These are phyloP conservation scores for Lacanobia oleracea DNA, from an alignment of 2,888 invertebrate species.

Conservation along the genomic window DNA sequence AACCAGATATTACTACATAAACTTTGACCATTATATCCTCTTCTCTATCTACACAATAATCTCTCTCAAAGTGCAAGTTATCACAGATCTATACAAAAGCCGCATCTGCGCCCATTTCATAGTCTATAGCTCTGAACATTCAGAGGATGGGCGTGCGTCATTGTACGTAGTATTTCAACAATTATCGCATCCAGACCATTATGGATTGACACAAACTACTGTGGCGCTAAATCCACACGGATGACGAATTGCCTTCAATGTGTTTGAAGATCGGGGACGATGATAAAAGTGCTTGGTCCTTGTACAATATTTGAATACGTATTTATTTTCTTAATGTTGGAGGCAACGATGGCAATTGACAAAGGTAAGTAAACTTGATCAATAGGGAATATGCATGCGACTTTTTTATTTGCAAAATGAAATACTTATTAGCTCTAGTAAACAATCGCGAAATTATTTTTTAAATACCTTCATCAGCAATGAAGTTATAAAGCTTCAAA, in stretches of 20 bases:
- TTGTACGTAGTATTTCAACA: constrained; percentile 85
- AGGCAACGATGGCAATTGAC: not conserved
- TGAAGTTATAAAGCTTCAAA: no score
- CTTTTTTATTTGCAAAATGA: no score
- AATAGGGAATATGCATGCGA: no score
- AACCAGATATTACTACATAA: not conserved
- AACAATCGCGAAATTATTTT: no score
- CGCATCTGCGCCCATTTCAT: constrained; percentile 46
- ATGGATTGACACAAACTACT: constrained; percentile 76
- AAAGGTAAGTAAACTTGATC: not conserved
- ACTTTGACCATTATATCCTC: not conserved
- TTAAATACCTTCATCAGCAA: no score
- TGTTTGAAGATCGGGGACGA: not conserved
- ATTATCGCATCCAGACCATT: constrained; percentile 86
- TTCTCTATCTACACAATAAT: not conserved
- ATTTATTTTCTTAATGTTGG: not conserved
- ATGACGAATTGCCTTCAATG: constrained; percentile 56
- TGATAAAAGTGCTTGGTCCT: not conserved
- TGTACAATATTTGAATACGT: not conserved
- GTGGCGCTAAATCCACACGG: constrained; percentile 75
- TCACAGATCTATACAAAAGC: not conserved
- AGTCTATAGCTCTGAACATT: constrained; percentile 75
- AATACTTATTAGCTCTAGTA: no score
- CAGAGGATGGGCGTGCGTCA: constrained; percentile 82
- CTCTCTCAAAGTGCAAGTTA: constrained; percentile 21